Percentiles rank a stretch among this genome's conserved stretches.
These are phyloP conservation scores for Micrasema longulum DNA, from an alignment of 1,140 invertebrate genomes.

Conservation along the genomic window DNA sequence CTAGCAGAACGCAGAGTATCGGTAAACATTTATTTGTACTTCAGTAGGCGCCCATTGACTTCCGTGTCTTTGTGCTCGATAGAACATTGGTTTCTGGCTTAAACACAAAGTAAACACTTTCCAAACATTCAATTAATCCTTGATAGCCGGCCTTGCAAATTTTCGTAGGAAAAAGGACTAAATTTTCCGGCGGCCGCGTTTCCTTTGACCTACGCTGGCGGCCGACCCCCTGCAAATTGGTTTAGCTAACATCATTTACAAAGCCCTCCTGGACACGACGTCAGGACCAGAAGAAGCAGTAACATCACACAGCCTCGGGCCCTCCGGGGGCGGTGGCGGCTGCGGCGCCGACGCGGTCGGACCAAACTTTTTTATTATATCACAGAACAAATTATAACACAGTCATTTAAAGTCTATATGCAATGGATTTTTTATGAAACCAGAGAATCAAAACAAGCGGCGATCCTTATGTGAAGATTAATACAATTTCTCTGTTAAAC, in stretches of 20 bases:
- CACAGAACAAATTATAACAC: constrained; percentile 12
- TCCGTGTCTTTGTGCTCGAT: background rate
- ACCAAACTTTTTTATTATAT: constrained; percentile 48
- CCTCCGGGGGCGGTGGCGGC: too few relatives aligned
- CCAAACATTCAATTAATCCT: constrained; percentile 34
- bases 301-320: background rate
- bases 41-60: too few relatives aligned
- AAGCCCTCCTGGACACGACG: constrained; percentile 46
- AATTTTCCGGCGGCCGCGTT: constrained; percentile 18
- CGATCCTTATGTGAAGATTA: too few relatives aligned
- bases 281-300: constrained; percentile 22
- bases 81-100: constrained; percentile 19
- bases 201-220: constrained; percentile 12
- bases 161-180: constrained; percentile 1
- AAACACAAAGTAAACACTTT: constrained; percentile 31
- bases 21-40: too few relatives aligned
- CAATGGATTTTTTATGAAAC: too few relatives aligned
- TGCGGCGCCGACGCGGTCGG: too few relatives aligned
- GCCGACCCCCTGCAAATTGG: constrained; percentile 21
- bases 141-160: constrained; percentile 7
- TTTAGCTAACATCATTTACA: constrained; percentile 46
- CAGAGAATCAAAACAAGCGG: too few relatives aligned
- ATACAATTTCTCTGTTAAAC: too few relatives aligned
- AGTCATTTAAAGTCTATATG: too few relatives aligned
- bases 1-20: too few relatives aligned